Base-by-base conservation (phyloP, 1,140 invertebrate genomes). In the Macrosteles quadrilineatus region DNA sequence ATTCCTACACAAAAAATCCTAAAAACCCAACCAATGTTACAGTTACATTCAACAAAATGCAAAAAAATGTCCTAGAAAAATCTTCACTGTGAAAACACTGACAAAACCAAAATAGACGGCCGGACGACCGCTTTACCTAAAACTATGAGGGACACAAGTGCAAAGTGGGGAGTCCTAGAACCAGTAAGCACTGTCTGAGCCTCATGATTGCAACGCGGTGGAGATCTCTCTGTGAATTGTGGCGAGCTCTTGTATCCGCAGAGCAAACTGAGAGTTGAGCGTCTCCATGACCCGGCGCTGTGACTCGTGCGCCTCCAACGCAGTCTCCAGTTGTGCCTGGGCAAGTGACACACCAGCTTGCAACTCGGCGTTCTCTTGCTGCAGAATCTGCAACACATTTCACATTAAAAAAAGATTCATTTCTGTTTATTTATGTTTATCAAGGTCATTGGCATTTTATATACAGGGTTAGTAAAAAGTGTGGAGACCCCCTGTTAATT, bases 241-340 rank as follows among this genome's bases (percentile, higher is more conserved):
- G 70, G 89, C 90, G 78, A 96, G 83, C 81, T 96, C 94, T 77
- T 93, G 91, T 71, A 97, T 90, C 77, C 93, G 91, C 50, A 88
- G 84, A 63, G 91, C 91, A 71, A 97, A 82, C 81, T 94, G 90
- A 70, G 89, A 84, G 80, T 95, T 95, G 50, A 97, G 81, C 45
- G 91, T 91, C 73, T 95, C 88, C 69, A 96, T 84, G 71, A 96
- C 91, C 77, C 93, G 87, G 75, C 90, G 86, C 80, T 95, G 93
- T 53, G 90, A 89, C 80, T 95, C 93, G 77, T 95, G 91, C 19
- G 91, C 87, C 69, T 89, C 87, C 63, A 93, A 81, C 4, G 91
- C 88, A 53, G 94, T 87, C 75, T 95, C 92, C 74, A 95, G 82
- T 78, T 95, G 92, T 69, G 90, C 90, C 79, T 95, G 92, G 9